Conservation (phyloP, 2,113 vertebrate species). For the Ictalurus punctatus region DNA sequence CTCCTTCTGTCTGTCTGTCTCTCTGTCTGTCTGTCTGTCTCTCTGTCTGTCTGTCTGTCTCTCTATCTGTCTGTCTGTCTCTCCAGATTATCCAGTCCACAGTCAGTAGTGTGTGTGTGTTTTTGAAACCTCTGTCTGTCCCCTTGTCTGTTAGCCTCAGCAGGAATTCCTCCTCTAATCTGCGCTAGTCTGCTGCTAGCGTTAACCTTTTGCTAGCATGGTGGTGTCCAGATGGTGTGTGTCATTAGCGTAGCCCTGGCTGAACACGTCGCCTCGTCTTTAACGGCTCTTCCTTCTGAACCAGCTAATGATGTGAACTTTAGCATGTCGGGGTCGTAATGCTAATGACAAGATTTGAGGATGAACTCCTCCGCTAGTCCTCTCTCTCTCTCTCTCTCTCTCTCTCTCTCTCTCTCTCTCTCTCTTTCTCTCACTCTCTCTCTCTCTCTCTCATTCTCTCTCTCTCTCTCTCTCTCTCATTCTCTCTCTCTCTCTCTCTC, state of each 20-base stretch:
- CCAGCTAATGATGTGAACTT: slow-evolving; percentile 29
- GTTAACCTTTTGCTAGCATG: slow-evolving; percentile 19
- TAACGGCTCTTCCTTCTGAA: not conserved
- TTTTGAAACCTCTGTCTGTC: not conserved
- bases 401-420: not conserved
- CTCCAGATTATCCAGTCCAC: not conserved
- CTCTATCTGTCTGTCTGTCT: not conserved
- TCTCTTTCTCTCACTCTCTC: slow-evolving; percentile 12
- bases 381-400: not conserved
- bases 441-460: not conserved
- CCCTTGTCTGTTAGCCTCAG: slow-evolving; percentile 1
- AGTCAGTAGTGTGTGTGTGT: not conserved
- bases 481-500: not conserved
- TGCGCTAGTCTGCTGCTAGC: slow-evolving; percentile 14
- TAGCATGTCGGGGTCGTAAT: not conserved
- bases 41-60: not conserved
- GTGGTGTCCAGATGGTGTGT: not conserved
- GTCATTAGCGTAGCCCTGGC: slow-evolving; percentile 16
- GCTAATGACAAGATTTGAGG: slow-evolving; percentile 10
- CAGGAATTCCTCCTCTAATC: slow-evolving; percentile 19
- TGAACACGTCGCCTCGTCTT: slow-evolving; percentile 7
- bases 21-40: not conserved
- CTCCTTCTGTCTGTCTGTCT: not conserved
- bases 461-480: not conserved
- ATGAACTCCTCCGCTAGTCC: not conserved